Evolutionary conservation across 1,140 invertebrate genomes (phyloP), one percentile per base, ranked within the genome.

Genomic region (Scaptomyza graminum): DNA sequence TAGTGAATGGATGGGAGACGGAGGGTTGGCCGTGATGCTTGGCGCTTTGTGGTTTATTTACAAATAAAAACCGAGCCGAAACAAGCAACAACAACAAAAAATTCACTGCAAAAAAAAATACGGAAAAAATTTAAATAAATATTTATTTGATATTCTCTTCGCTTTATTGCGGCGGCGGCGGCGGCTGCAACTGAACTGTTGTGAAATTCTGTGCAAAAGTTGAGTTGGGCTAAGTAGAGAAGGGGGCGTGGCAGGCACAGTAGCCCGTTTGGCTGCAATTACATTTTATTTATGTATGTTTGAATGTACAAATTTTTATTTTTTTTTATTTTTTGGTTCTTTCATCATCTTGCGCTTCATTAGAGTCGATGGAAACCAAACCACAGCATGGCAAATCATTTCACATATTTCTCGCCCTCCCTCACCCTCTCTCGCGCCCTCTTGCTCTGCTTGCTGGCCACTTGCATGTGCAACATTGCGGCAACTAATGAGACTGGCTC

Each of bases 31-130:
- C 64, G 49, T 57, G 54, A 71, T 75, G 80, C 61, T 76, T 84
- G 73, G 7, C 69, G 79, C 82, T 85, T 85, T 85, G 82, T 82
- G 81, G 81, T 87, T 85, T 78, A 87, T 85, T 85, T 82, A 43
- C 79, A 43, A 59, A 67, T 56, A 50, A 55, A 67, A 56, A 12
- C 43, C 50, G 18, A 64, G 39, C 44, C n/a, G n/a, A n/a, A n/a
- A n/a, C n/a, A n/a, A n/a, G n/a, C n/a, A n/a, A n/a, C n/a, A n/a
- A n/a, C n/a, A n/a, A n/a, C n/a, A 46, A 8, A 4, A 49, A 6
- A 47, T 16, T 28, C 60, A 5, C 13, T 34, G 16, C 47, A 11
- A 3, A 46, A 31, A 11, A 39, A 41, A 41, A n/a, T n/a, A 39
- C 28, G 46, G 11, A 39, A 46, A 43, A 52, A 70, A 70, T 63